phyloP scores from a whole-genome alignment of 2,113 vertebrate genomes.

The Sapajus apella region DNA sequence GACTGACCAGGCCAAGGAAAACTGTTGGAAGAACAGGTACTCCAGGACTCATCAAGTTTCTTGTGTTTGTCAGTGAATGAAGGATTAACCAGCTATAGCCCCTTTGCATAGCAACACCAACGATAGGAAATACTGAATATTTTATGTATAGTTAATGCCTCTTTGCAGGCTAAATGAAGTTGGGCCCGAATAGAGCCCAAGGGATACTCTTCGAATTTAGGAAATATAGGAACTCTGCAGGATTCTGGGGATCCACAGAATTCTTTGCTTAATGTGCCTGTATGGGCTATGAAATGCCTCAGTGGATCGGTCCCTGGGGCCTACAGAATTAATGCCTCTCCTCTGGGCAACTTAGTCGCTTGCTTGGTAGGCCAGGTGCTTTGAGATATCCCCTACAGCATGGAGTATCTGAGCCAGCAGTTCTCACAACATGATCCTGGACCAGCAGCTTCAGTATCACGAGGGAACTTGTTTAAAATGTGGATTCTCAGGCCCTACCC shows the following conservation, averaged over 20 bases:
- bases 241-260: not conserved
- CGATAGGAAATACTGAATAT: not conserved
- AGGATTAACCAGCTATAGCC: not conserved
- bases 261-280: not conserved
- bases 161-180: not conserved
- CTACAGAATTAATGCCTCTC: not conserved
- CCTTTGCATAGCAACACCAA: no score
- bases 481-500: not conserved
- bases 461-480: not conserved
- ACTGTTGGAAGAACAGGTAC: not conserved
- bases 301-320: not conserved
- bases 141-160: not conserved
- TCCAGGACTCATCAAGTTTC: not conserved
- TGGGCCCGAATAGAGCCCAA: not conserved
- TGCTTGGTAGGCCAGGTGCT: not conserved
- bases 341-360: not conserved
- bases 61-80: not conserved
- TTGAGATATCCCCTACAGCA: not conserved
- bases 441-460: not conserved
- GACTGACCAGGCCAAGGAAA: not conserved
- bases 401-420: rapidly evolving
- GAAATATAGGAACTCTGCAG: not conserved
- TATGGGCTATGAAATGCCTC: not conserved
- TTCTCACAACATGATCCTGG: not conserved
- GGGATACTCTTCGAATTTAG: not conserved